These are phyloP conservation scores for Peromyscus eremicus DNA, from an alignment of 2,797 vertebrate genomes.

Conservation along the genomic window DNA sequence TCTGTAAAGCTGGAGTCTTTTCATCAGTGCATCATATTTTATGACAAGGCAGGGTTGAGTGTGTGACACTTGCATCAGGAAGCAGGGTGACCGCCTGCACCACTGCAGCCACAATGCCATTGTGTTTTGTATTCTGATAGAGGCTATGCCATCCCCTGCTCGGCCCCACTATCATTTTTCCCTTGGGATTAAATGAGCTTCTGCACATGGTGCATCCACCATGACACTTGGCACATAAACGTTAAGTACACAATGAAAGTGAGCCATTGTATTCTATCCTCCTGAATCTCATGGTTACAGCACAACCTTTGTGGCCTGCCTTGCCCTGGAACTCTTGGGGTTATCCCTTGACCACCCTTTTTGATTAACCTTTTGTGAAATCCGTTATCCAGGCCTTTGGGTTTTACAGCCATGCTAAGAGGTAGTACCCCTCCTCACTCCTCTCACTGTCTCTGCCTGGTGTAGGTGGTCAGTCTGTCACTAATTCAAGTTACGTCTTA, in stretches of 20 bases:
- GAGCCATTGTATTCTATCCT: background rate
- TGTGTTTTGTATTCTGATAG: background rate
- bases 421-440: background rate
- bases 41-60: background rate
- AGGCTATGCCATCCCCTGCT: background rate
- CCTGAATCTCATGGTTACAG: background rate
- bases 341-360: background rate
- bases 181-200: background rate
- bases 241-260: accelerated
- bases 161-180: accelerated
- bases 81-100: background rate
- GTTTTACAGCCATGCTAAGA: background rate
- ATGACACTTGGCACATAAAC: accelerated
- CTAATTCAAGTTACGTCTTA: accelerated
- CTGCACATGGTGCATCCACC: accelerated
- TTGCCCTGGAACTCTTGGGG: background rate
- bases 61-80: accelerated
- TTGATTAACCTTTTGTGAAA: background rate
- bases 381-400: background rate
- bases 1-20: accelerated
- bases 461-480: too few species aligned
- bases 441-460: background rate
- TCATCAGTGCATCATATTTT: accelerated
- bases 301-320: accelerated
- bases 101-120: background rate